Evolutionary conservation across 2,113 vertebrate genomes (phyloP), one percentile per base, ranked within the genome.

Genomic region (Cricetomys ansorgei): DNA sequence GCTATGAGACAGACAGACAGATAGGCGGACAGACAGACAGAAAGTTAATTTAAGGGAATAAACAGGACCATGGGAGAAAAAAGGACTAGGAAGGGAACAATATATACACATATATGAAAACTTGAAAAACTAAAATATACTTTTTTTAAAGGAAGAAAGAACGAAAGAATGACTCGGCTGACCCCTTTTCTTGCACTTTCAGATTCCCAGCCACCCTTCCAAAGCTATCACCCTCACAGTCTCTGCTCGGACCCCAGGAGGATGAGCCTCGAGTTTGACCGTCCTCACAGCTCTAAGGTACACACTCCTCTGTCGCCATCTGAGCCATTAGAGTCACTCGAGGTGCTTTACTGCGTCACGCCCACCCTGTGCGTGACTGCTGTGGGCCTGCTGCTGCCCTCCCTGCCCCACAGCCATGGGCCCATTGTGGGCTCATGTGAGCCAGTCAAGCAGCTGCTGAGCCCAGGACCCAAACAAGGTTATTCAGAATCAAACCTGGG

Each of bases 361-460:
- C 59, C 23, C 43, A n/a, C 31, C 31, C 65, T 43, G 40, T 34
- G 3, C n/a, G 1, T 16, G 31, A 64, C 77, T 13, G 23, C 0
- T 5, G 25, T 5, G 55, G 34, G 11, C 13, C 31, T 3, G 25
- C 11, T 7, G 27, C 17, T 0, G 8, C 27, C n/a, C 9, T 4
- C 23, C 45, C 19, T 15, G 27, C 45, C 43, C 55, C 73, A 7
- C 13, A 0, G 12, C 13, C 16, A 34, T 13, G 12, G 40, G 31
- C n/a, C 64, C 31, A 29, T 21, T 1, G 1, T 25, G 67, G 55
- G 6, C 86, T 59, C 31, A 53, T 43, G 84, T 27, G 43, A 5
- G 12, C 45, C 55, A 3, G 80, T 17, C 34, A 5, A 27, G 29
- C 19, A 4, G 7, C 84, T 3, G 2, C 0, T 0, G 3, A 67